A percentile compares a stretch with the other conserved stretches of the same genome.
Evolutionary conservation across 37 sponge, comb jelly and placozoan genomes (phyloP).

Genomic region (Eunapius fragilis): DNA sequence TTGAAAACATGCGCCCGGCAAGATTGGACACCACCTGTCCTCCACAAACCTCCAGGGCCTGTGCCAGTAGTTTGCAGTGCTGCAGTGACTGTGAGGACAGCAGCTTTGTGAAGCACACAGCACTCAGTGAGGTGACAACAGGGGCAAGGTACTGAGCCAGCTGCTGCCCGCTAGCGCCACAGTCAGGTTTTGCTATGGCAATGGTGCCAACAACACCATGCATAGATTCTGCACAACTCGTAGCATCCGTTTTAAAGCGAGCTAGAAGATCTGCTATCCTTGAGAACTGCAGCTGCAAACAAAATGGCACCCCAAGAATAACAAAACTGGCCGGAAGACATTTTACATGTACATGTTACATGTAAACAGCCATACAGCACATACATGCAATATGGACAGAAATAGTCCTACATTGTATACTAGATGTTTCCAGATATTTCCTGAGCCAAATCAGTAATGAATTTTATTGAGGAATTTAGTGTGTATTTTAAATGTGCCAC

Average conservation of each 20-base stretch:
- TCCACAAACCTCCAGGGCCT: constrained; percentile 1
- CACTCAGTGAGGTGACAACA: constrained; percentile 26
- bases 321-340: too few relatives aligned
- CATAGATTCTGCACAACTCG: too few relatives aligned
- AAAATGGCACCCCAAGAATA: too few relatives aligned
- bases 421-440: too few relatives aligned
- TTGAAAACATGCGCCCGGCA: neutral
- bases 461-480: too few relatives aligned
- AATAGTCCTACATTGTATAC: too few relatives aligned
- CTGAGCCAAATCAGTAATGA: too few relatives aligned
- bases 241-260: neutral
- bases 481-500: too few relatives aligned
- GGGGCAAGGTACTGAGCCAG: constrained; percentile 11
- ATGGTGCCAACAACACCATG: neutral
- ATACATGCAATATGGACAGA: too few relatives aligned
- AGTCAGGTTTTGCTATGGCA: neutral
- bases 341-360: too few relatives aligned
- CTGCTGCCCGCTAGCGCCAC: neutral
- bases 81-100: neutral
- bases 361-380: too few relatives aligned
- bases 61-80: constrained; percentile 20
- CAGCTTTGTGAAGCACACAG: constrained; percentile 8
- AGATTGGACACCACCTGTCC: neutral
- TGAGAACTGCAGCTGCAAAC: constrained; percentile 19
- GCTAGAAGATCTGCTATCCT: constrained; percentile 2